Percentiles rank a stretch among this genome's conserved stretches.
Evolutionary conservation across 1,140 invertebrate species (phyloP).

Genomic region (Bombus superbus): DNA sequence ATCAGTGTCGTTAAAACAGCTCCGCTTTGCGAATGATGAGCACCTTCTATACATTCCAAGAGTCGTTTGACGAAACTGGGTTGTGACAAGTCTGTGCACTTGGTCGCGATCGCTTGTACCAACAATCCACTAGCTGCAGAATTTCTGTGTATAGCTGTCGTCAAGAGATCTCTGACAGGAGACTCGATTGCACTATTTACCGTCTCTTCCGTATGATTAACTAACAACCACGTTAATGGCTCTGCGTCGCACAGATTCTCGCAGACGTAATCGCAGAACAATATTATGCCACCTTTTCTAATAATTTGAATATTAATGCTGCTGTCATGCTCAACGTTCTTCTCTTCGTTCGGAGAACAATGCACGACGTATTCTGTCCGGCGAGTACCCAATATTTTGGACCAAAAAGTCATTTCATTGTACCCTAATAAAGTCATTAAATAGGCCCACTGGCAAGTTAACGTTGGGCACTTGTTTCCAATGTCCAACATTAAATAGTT

Average conservation of each 20-base stretch:
- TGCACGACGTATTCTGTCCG: constrained; percentile 20
- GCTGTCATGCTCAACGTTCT: background rate
- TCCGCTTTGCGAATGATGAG: constrained; percentile 87
- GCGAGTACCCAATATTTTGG: constrained; percentile 81
- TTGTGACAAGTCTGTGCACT: constrained; percentile 80
- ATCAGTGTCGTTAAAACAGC: constrained; percentile 85
- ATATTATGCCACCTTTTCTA: constrained; percentile 84
- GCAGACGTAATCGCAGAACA: constrained; percentile 89
- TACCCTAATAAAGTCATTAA: constrained; percentile 87
- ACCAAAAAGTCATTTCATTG: constrained; percentile 86
- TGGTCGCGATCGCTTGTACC: constrained; percentile 87
- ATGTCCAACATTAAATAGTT: constrained; percentile 84
- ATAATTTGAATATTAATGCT: constrained; percentile 84
- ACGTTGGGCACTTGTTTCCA: constrained; percentile 82
- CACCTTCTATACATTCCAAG: constrained; percentile 86
- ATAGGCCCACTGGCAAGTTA: constrained; percentile 89
- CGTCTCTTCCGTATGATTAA: constrained; percentile 88
- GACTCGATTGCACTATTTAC: constrained; percentile 85
- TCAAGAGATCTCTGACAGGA: constrained; percentile 86
- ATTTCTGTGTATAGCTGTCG: constrained; percentile 85
- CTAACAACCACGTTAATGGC: constrained; percentile 90
- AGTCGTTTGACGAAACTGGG: constrained; percentile 84
- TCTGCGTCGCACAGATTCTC: constrained; percentile 89
- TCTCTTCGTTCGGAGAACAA: constrained; percentile 24
- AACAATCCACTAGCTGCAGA: constrained; percentile 87